These are phyloP conservation scores for Nephrotoma flavescens DNA, from an alignment of 2,888 invertebrate species.

Conservation along the genomic window DNA sequence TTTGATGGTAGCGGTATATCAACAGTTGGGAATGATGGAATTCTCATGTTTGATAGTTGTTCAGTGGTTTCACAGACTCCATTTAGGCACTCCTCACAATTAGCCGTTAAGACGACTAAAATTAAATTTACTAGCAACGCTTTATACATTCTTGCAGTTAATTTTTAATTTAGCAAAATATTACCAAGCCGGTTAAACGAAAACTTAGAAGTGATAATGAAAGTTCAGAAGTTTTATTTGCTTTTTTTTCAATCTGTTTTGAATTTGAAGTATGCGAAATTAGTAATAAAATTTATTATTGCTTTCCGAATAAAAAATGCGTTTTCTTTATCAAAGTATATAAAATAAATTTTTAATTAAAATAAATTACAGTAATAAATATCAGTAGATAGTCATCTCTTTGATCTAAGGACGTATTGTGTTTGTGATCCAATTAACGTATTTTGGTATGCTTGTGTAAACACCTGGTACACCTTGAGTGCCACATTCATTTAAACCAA, in stretches of 20 bases:
- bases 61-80: neutral
- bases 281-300: neutral
- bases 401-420: slow-evolving; percentile 6
- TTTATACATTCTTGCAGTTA: neutral
- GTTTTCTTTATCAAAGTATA: neutral
- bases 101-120: neutral
- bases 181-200: neutral
- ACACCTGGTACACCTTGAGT: slow-evolving; percentile 51
- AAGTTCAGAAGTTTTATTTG: neutral
- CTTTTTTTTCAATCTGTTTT: neutral
- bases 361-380: neutral
- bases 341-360: neutral
- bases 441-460: slow-evolving; percentile 46
- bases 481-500: slow-evolving; percentile 48
- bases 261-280: neutral
- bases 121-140: neutral
- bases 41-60: neutral
- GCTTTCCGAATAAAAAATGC: neutral
- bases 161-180: neutral
- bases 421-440: slow-evolving; percentile 44
- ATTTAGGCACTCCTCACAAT: neutral
- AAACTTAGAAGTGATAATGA: neutral
- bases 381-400: neutral
- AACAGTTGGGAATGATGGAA: neutral
- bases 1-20: neutral